phyloP scores from a whole-genome alignment of 2,113 vertebrate species.

The Cepphus grylle region DNA sequence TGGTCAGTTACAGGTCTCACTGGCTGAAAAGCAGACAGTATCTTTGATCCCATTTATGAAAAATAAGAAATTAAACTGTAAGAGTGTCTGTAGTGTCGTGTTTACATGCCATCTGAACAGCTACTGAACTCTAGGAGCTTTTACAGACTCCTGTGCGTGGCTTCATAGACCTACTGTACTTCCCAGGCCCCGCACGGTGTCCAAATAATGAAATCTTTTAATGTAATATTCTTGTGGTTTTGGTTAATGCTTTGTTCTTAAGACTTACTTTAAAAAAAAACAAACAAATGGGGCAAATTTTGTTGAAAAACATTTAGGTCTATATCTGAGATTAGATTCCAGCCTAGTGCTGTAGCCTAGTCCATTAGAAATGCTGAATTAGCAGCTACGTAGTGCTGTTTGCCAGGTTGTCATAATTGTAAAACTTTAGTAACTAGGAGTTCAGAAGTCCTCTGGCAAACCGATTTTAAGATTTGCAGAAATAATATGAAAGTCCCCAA shows the following conservation, averaged over 20 bases:
- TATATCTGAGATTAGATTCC: background rate
- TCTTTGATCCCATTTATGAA: background rate
- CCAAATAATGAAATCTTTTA: background rate
- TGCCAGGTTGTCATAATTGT: background rate
- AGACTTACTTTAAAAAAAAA: background rate
- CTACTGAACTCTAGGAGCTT: background rate
- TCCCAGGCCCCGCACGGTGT: background rate
- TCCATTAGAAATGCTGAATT: background rate
- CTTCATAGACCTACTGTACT: background rate
- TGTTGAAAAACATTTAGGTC: background rate
- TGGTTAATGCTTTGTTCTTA: background rate
- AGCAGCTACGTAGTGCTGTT: background rate
- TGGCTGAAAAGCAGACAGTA: background rate
- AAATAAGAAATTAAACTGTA: background rate
- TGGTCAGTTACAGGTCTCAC: fast-evolving
- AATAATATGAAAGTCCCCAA: background rate
- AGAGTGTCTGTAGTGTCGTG: background rate
- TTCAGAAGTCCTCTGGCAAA: background rate
- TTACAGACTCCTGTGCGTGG: background rate
- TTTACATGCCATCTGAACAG: background rate
- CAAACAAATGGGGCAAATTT: background rate
- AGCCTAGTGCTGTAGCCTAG: background rate
- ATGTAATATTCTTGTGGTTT: background rate
- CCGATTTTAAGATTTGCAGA: background rate
- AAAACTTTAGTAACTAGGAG: background rate